These are phyloP conservation scores for Acanthoscelides obtectus DNA, from an alignment of 2,888 invertebrate species.

Conservation along the genomic window DNA sequence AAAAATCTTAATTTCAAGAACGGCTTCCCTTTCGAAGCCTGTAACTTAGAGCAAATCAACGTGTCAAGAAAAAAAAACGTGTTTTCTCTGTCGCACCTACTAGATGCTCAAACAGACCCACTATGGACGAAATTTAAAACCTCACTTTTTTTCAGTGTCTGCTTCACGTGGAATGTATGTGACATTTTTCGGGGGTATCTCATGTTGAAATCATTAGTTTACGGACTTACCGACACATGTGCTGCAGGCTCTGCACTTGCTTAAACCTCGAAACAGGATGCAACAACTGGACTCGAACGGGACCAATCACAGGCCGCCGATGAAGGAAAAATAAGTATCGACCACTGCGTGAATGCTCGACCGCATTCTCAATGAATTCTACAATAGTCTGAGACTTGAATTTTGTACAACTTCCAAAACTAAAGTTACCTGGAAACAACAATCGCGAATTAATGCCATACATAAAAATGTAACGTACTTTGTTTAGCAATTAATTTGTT, in stretches of 20 bases:
- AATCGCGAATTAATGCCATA: no score
- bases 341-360: slow-evolving; percentile 89
- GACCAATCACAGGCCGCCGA: slow-evolving; percentile 82
- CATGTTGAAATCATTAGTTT: not conserved
- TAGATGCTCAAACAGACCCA: no score
- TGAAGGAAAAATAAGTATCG: slow-evolving; percentile 90
- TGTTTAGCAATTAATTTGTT: no score
- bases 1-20: no score
- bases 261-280: slow-evolving; percentile 92
- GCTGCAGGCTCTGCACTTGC: slow-evolving; percentile 87
- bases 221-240: slow-evolving; percentile 74
- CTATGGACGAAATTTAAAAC: not conserved
- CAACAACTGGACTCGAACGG: slow-evolving; percentile 84
- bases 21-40: no score
- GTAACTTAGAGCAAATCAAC: no score
- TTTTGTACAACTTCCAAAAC: slow-evolving; percentile 90
- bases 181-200: no score
- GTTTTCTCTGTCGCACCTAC: no score
- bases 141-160: no score
- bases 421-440: slow-evolving; percentile 82
- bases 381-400: slow-evolving; percentile 93
- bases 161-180: no score
- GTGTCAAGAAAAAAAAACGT: no score
- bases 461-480: no score
- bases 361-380: slow-evolving; percentile 92